Evolutionary conservation across 1,140 invertebrate species (phyloP), one percentile per base, ranked within the genome.

Genomic region (Aphis craccivora): DNA sequence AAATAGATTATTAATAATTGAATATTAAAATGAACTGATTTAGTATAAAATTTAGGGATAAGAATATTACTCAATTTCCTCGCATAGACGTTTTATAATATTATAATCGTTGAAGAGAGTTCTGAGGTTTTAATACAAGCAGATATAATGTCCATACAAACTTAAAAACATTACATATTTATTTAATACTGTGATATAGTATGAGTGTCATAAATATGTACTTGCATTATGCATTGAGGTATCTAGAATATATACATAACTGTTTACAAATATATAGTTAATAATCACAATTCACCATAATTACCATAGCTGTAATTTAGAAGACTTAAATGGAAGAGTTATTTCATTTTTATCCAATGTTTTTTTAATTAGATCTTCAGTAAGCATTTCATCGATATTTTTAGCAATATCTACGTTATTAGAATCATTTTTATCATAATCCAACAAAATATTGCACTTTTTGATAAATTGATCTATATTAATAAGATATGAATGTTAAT

Each of bases 231-330:
- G 14, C 30, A n/a, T 18, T 67, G 14, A 3, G 25, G 3, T 67
- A 1, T 67, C 30, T 18, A 67, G 14, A n/a, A 14, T n/a, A 67
- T 67, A 67, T 67, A 67, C 30, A 67, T 11, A 67, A 67, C 0
- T 67, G 14, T n/a, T 67, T 67, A 67, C 1, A 67, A 3, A n/a
- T 67, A 67, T 7, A n/a, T n/a, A 67, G 14, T 67, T n/a, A 67
- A 67, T n/a, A 18, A 67, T 67, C 14, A 40, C 37, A 40, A n/a
- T n/a, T 40, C 37, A 14, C 30, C 11, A 93, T 53, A 51, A 51
- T 25, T 93, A 93, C 91, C 91, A 86, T 84, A 93, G 30, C 94
- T 83, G 76, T 94, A 94, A 37, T 48, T 94, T 90, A 25, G 87
- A 43, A 45, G 45, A 89, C 6, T 30, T 37, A 53, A 40, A 48